Evolutionary conservation across 1,140 invertebrate genomes (phyloP), one percentile per base, ranked within the genome.

Genomic region (Euglossa dilemma): DNA sequence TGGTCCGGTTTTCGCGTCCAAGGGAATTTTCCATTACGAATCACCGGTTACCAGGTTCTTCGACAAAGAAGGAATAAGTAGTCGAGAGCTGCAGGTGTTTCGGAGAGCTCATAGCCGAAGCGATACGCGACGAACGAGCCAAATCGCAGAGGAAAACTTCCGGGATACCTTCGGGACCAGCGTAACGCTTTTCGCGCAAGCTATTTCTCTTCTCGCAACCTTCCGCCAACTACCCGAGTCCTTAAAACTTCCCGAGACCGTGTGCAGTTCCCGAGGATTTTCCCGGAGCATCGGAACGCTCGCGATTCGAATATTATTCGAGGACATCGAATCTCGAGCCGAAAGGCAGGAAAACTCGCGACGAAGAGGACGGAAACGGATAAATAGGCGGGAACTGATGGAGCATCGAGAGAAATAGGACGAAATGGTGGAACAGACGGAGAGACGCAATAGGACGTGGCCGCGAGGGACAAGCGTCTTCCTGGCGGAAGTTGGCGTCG

Each of bases 251-350:
- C 6, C 0, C 6, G 6, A 52, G 47, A 52, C 47, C 14, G 56
- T 47, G 6, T 56, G 9, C 5, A 45, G 16, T 56, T 36, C 16
- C 5, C 9, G 4, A 28, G 20, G 36, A 18, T 47, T 16, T 54
- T 67, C 3, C 23, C 2, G 2, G 9, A 25, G 9, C 23, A 20
- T 52, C 25, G 6, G 0, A 45, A 47, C n/a, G 0, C 4, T 9
- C 50, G 3, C 28, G 11, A 6, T n/a, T 28, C 79, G 71, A 73
- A 43, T 23, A 52, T 66, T 66, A 72, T 74, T 80, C 57, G 2
- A 18, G 18, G 2, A 56, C 43, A 45, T 36, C 47, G 7, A 7
- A 18, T 14, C 6, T 2, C 8, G 28, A 67, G 54, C 67, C 57
- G 69, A 80, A 66, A 74, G n/a, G 78, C 11, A 18, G 8, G 70